Evolutionary conservation across 2,113 vertebrate genomes (phyloP).

Genomic region (Heptranchias perlo): DNA sequence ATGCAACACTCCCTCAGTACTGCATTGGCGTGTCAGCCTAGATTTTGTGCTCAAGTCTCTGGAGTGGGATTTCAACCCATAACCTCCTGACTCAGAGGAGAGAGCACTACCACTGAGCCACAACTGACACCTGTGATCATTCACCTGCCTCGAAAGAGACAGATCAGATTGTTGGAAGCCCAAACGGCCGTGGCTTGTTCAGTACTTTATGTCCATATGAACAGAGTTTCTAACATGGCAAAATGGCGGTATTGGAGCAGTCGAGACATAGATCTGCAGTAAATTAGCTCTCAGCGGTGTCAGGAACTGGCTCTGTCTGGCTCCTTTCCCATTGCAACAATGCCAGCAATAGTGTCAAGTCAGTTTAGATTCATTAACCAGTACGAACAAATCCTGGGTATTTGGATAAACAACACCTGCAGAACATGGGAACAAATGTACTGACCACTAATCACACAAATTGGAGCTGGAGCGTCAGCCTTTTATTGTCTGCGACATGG

Average conservation of each 20-base stretch:
- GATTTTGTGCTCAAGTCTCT: neutral
- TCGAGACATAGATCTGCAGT: neutral
- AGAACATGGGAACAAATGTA: constrained; percentile 16
- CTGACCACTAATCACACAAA: constrained; percentile 21
- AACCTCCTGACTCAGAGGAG: neutral
- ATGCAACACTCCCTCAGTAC: neutral
- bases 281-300: neutral
- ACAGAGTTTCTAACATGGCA: neutral
- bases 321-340: neutral
- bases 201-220: too few relatives aligned
- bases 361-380: neutral
- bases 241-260: neutral
- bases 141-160: neutral
- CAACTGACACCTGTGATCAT: neutral
- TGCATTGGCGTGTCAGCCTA: neutral
- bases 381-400: neutral
- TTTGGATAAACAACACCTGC: constrained; percentile 23
- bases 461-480: neutral
- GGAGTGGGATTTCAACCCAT: too few relatives aligned
- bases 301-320: neutral
- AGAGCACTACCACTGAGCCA: neutral
- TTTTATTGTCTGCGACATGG: neutral
- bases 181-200: neutral
- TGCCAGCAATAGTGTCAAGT: neutral
- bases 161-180: neutral